phyloP scores from a whole-genome alignment of 2,888 invertebrate genomes.

The Cylindroiulus punctatus region DNA sequence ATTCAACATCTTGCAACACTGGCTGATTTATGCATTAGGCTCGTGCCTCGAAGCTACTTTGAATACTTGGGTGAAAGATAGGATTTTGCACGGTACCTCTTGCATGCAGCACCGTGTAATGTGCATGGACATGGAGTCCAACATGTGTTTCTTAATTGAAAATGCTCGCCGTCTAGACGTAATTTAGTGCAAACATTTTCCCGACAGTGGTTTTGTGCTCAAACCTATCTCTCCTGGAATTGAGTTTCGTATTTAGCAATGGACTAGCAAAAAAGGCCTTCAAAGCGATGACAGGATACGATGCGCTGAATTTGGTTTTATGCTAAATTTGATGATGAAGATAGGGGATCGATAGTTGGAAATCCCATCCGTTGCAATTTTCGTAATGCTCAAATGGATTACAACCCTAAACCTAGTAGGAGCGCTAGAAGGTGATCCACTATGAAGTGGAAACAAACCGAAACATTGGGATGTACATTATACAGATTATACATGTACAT shows the following conservation, averaged over 20 bases:
- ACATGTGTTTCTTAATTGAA: constrained; percentile 11
- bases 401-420: neutral
- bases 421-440: neutral
- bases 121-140: neutral
- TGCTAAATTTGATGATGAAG: neutral
- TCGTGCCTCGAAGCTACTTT: neutral
- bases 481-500: too few species aligned
- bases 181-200: neutral
- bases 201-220: neutral
- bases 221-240: neutral
- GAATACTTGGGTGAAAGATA: neutral
- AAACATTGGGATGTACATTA: neutral
- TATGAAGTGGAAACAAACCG: neutral
- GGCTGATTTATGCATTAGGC: neutral
- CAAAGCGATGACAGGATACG: neutral
- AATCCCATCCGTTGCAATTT: neutral
- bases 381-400: neutral
- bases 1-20: neutral
- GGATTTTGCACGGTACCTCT: neutral
- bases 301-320: neutral
- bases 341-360: neutral
- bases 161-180: constrained; percentile 16
- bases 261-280: neutral
- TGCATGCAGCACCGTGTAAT: neutral
- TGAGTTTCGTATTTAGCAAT: neutral